These are phyloP conservation scores for Eulemur rufifrons DNA, from an alignment of 2,113 vertebrate species.

Conservation along the genomic window DNA sequence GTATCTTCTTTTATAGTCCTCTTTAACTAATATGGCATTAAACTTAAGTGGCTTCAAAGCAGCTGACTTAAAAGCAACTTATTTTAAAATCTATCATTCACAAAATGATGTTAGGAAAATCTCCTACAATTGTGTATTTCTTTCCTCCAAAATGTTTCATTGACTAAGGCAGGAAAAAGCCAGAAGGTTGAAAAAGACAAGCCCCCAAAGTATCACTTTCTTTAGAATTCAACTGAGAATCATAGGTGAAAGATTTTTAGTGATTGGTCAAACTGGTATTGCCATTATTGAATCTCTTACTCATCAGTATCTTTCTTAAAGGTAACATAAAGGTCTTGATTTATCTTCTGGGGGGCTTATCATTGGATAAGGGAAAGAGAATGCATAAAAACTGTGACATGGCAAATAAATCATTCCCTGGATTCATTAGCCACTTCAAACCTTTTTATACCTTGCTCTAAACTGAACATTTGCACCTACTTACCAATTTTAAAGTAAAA, in stretches of 20 bases:
- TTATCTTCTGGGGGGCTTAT: not conserved
- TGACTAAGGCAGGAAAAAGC: slow-evolving; percentile 44
- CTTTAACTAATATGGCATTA: slow-evolving; percentile 65
- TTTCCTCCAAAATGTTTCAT: not conserved
- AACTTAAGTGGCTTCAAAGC: slow-evolving; percentile 69
- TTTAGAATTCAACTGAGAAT: slow-evolving; percentile 12
- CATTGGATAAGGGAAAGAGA: not conserved
- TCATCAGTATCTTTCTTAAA: not conserved
- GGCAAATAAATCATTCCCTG: not conserved
- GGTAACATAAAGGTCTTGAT: not conserved
- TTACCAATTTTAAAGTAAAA: not conserved
- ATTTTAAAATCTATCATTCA: slow-evolving; percentile 57
- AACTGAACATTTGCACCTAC: not conserved
- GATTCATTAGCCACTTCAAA: not conserved
- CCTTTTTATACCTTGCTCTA: not conserved
- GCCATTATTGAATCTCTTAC: not conserved
- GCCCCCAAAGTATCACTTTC: not conserved
- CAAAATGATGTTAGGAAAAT: slow-evolving; percentile 7
- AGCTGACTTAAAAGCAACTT: slow-evolving; percentile 71
- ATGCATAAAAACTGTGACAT: not conserved
- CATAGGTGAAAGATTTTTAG: not conserved
- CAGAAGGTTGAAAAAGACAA: not conserved
- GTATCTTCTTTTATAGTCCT: not conserved
- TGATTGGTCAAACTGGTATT: not conserved
- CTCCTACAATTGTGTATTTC: slow-evolving; percentile 12